phyloP scores from a whole-genome alignment of 2,113 vertebrate genomes.

The Procavia capensis region DNA sequence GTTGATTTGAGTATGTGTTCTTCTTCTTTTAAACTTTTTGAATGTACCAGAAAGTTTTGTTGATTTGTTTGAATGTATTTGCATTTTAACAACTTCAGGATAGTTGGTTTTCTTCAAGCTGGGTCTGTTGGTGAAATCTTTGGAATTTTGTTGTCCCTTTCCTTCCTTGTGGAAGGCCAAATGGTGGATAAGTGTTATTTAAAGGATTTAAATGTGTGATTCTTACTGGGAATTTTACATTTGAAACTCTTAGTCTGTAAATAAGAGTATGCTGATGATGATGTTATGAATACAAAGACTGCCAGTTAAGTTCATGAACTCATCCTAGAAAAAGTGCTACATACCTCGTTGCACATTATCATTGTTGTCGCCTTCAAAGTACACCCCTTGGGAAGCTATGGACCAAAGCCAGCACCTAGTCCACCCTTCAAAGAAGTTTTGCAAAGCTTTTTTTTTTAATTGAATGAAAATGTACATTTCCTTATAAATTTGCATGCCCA shows the following conservation, averaged over 20 bases:
- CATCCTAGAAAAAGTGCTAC: too few relatives aligned
- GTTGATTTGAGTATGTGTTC: not conserved
- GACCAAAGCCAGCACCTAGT: too few relatives aligned
- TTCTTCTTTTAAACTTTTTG: constrained; percentile 54
- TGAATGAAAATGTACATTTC: too few relatives aligned
- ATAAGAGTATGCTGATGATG: not conserved
- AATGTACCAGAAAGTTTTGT: not conserved
- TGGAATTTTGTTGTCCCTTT: not conserved
- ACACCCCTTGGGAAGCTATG: too few relatives aligned
- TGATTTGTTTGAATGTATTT: constrained; percentile 25
- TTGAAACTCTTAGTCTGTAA: not conserved
- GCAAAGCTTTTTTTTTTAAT: too few relatives aligned
- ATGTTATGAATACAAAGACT: too few relatives aligned
- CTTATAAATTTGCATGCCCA: too few relatives aligned
- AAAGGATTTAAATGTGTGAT: not conserved
- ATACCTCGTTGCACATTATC: too few relatives aligned
- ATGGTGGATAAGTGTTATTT: not conserved
- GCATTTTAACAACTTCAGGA: not conserved
- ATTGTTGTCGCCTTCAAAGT: too few relatives aligned
- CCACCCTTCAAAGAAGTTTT: too few relatives aligned
- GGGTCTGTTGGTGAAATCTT: constrained; percentile 4
- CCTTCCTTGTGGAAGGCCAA: not conserved
- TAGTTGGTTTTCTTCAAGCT: not conserved
- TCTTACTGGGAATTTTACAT: not conserved
- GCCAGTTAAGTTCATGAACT: too few relatives aligned